These are phyloP conservation scores for Intellagama lesueurii DNA, from an alignment of 2,797 vertebrate genomes.

Conservation along the genomic window DNA sequence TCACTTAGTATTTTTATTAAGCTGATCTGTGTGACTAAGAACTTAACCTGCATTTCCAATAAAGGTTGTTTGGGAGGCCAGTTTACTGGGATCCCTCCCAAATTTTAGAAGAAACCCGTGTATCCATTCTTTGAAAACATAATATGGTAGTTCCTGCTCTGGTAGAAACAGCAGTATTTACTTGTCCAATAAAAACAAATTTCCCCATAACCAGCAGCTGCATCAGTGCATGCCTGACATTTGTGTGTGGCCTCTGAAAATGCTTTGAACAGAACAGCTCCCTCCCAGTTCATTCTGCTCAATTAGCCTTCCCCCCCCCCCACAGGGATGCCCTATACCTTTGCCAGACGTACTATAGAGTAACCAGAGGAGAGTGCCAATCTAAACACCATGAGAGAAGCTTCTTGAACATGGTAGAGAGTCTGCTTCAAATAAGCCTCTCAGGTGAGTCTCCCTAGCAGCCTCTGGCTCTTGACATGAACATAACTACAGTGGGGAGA, in stretches of 20 bases:
- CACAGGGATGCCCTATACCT: background rate
- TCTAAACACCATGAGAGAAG: conserved; percentile 23
- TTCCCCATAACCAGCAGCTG: conserved; percentile 12
- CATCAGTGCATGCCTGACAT: conserved; percentile 31
- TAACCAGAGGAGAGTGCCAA: conserved; percentile 24
- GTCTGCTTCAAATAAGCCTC: conserved; percentile 35
- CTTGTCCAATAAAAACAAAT: conserved; percentile 35
- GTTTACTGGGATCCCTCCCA: background rate
- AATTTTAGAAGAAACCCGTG: background rate
- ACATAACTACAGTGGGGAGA: background rate
- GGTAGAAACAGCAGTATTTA: background rate
- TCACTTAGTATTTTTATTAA: too few relatives aligned
- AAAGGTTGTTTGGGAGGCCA: background rate
- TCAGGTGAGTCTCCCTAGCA: conserved; percentile 5
- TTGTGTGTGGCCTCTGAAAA: conserved; percentile 31
- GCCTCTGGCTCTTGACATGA: background rate
- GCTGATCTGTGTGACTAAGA: background rate
- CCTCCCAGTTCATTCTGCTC: background rate
- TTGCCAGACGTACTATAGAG: background rate
- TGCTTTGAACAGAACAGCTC: background rate
- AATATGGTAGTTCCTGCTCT: background rate
- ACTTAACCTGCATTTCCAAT: background rate
- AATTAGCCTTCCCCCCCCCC: conserved; percentile 20
- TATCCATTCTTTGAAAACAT: background rate
- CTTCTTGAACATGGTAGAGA: conserved; percentile 24